phyloP scores from a whole-genome alignment of 2,797 vertebrate genomes.

The Hephaestus fuliginosus region DNA sequence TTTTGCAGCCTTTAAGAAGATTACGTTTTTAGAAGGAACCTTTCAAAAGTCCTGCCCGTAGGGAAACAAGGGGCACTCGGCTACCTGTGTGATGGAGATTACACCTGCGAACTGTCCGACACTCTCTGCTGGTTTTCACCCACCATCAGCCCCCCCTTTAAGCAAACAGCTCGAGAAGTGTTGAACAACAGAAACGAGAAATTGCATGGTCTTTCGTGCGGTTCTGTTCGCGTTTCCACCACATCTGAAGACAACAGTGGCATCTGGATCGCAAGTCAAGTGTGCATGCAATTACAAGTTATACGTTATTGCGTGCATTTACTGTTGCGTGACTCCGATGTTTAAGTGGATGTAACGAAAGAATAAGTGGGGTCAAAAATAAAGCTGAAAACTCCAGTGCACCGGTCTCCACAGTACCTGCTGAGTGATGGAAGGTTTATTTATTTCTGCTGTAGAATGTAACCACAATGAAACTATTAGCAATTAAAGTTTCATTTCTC shows the following conservation, averaged over 20 bases:
- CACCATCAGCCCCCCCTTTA: neutral
- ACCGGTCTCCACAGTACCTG: neutral
- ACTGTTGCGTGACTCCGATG: neutral
- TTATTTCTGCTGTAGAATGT: slow-evolving; percentile 11
- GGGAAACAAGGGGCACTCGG: neutral
- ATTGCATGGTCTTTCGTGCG: neutral
- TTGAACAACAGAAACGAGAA: neutral
- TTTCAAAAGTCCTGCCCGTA: slow-evolving; percentile 14
- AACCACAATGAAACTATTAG: neutral
- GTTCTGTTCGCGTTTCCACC: slow-evolving; percentile 8
- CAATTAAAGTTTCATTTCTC: neutral
- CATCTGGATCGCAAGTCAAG: neutral
- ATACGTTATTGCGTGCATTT: neutral
- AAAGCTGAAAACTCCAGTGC: neutral
- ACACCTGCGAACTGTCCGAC: slow-evolving; percentile 1
- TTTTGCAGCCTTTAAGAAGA: slow-evolving; percentile 4
- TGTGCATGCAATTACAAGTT: neutral
- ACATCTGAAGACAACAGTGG: slow-evolving; percentile 1
- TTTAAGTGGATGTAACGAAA: neutral
- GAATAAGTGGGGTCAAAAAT: slow-evolving; percentile 7
- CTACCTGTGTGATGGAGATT: slow-evolving; percentile 12
- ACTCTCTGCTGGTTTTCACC: neutral
- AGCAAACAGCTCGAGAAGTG: neutral
- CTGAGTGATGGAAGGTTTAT: slow-evolving; percentile 8
- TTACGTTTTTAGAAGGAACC: slow-evolving; percentile 1